A percentile compares a stretch with the other conserved stretches of the same genome.
These are phyloP conservation scores for Menidia beryllina DNA, from an alignment of 2,113 vertebrate species.

Conservation along the genomic window DNA sequence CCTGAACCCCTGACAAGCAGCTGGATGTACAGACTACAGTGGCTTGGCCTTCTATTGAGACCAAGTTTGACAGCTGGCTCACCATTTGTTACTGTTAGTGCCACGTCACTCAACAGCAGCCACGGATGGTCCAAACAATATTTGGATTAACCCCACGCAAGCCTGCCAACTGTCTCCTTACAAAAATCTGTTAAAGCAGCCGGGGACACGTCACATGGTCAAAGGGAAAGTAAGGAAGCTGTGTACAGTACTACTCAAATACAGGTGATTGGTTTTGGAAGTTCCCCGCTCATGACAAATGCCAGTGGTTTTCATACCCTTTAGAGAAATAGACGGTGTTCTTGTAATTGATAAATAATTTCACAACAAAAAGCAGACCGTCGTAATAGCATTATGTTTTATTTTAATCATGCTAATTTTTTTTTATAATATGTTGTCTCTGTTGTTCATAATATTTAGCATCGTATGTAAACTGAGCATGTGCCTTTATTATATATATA, in stretches of 20 bases:
- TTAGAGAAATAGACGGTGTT: neutral
- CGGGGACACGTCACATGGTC: conserved; percentile 19
- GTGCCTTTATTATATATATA: no score
- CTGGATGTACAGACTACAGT: no score
- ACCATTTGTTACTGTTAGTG: conserved; percentile 60
- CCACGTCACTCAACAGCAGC: conserved; percentile 36
- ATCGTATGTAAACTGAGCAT: no score
- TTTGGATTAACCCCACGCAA: conserved; percentile 34
- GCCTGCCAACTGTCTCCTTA: conserved; percentile 51
- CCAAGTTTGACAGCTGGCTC: conserved; percentile 65
- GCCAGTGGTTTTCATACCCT: neutral
- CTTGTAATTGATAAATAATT: neutral
- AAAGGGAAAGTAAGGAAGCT: neutral
- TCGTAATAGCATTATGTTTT: neutral
- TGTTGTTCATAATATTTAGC: no score
- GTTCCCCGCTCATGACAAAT: neutral
- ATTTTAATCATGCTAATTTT: neutral
- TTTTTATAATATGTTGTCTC: no score
- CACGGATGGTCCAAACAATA: conserved; percentile 45
- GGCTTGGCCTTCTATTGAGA: no score
- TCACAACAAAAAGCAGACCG: neutral
- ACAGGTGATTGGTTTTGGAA: neutral
- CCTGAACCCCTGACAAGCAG: neutral
- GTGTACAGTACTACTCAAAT: neutral
- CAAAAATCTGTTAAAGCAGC: conserved; percentile 22